Base-by-base conservation (phyloP, 2,888 invertebrate species). In the Gryllus longicercus region DNA sequence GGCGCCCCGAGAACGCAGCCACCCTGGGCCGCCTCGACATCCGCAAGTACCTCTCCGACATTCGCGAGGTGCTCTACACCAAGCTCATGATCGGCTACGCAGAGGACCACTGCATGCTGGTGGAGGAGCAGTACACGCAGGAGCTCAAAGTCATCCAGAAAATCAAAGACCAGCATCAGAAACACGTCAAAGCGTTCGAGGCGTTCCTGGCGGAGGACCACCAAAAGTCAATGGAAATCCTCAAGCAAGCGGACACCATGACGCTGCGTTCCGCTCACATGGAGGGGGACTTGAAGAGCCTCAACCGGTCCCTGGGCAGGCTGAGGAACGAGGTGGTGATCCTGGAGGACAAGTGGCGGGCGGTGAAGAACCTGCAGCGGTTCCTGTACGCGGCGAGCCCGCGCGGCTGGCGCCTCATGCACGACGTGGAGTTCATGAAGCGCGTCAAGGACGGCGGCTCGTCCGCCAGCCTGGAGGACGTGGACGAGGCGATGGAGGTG, bases 371-470 rank as follows among this genome's bases (percentile, higher is more conserved):
- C 86, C 93, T 92, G 85, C 92, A 92, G 79, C 89, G 90, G 83
- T 93, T 93, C 87, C 86, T 93, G n/a, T 91, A 90, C 85, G 89
- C 90, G 84, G 86, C 93, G n/a, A 91, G 92, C 74, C 92, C 92
- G 2, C 88, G 90, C 75, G 87, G 88, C 50, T 92, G 92, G 92
- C 88, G 91, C 49, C 85, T 86, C 75, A 86, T 88, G 82, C 87
- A 91, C 83, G 90, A 91, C 11, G 16, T 18, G 16, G 63, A 63
- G 63, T 63, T 18, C 63, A 63, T 63, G 14, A 14, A 63, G 63
- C 63, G 63, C 11, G n/a, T 63, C 16, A 14, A n/a, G 5, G 63
- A 5, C 16, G 14, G 16, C n/a, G 63, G 63, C 1, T 63, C 63
- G 3, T 2, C n/a, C 63, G 5, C 3, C 11, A 63, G 63, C 63